These are phyloP conservation scores for Eptatretus atami DNA, from an alignment of 2,797 vertebrate genomes.

Conservation along the genomic window DNA sequence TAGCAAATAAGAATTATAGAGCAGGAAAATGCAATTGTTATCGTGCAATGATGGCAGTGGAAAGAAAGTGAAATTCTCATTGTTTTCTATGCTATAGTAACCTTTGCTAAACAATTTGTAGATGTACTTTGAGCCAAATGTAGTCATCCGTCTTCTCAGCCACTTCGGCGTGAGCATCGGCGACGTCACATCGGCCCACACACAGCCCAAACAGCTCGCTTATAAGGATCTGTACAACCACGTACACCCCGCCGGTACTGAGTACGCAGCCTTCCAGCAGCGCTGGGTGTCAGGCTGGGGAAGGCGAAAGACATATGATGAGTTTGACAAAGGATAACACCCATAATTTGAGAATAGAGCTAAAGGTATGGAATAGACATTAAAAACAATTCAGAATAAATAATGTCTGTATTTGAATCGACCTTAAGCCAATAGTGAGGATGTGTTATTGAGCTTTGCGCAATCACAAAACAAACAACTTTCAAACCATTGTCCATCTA, in stretches of 20 bases:
- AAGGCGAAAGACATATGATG: background rate
- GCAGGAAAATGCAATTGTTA: too few relatives aligned
- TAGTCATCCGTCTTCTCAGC: slow-evolving; percentile 92
- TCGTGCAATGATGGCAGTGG: too few relatives aligned
- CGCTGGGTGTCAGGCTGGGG: slow-evolving; percentile 38
- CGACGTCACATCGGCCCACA: slow-evolving; percentile 64
- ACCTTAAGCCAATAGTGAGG: background rate
- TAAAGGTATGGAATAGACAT: too few relatives aligned
- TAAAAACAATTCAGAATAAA: too few relatives aligned
- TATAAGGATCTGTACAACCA: slow-evolving; percentile 75
- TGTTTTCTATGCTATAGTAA: background rate
- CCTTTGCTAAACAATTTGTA: background rate
- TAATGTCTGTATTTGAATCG: too few relatives aligned
- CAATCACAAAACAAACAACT: background rate
- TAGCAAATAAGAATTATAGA: too few relatives aligned
- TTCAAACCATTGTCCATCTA: background rate
- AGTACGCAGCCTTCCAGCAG: slow-evolving; percentile 71
- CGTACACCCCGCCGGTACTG: slow-evolving; percentile 73
- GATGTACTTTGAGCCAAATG: slow-evolving; percentile 65
- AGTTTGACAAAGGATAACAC: background rate
- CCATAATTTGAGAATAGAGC: background rate
- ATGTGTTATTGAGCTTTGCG: background rate
- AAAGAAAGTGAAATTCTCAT: too few relatives aligned
- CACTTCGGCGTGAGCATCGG: slow-evolving; percentile 74
- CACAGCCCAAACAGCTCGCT: slow-evolving; percentile 73